phyloP scores from a whole-genome alignment of 1,140 invertebrate genomes.

The Campoletis sonorensis region DNA sequence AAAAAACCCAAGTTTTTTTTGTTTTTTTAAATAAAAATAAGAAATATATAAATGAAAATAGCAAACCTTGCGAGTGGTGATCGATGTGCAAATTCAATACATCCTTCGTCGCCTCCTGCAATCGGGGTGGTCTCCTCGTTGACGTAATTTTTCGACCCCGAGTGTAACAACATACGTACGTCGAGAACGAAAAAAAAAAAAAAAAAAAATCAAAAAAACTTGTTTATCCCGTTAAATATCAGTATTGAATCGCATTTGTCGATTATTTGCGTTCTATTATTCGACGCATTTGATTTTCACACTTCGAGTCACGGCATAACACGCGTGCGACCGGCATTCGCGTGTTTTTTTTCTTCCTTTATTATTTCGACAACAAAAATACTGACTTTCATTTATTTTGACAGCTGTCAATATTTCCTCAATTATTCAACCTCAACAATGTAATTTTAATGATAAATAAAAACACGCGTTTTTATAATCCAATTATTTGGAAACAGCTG shows the following conservation, averaged over 20 bases:
- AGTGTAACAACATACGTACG: constrained; percentile 26
- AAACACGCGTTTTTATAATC: not conserved
- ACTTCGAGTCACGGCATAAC: too few relatives aligned
- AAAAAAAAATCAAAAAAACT: not conserved
- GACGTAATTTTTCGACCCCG: not conserved
- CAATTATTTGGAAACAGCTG: not conserved
- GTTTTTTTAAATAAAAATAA: too few relatives aligned
- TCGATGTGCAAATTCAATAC: constrained; percentile 28
- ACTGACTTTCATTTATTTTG: too few relatives aligned
- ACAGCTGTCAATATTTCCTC: too few relatives aligned
- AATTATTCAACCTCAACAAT: too few relatives aligned
- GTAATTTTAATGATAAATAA: too few relatives aligned
- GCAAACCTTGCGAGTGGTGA: constrained; percentile 30
- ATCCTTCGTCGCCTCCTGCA: constrained; percentile 14
- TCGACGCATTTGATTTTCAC: too few relatives aligned
- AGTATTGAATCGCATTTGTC: not conserved
- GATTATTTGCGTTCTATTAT: not conserved
- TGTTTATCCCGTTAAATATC: too few relatives aligned
- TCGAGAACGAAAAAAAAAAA: not conserved
- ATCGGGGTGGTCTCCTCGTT: not conserved
- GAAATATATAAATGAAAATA: not conserved
- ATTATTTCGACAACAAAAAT: too few relatives aligned
- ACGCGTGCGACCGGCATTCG: too few relatives aligned
- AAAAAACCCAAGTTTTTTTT: too few relatives aligned
- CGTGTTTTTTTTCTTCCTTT: too few relatives aligned